Conservation (phyloP, 2,888 invertebrate species). For the Agelastica alni region DNA sequence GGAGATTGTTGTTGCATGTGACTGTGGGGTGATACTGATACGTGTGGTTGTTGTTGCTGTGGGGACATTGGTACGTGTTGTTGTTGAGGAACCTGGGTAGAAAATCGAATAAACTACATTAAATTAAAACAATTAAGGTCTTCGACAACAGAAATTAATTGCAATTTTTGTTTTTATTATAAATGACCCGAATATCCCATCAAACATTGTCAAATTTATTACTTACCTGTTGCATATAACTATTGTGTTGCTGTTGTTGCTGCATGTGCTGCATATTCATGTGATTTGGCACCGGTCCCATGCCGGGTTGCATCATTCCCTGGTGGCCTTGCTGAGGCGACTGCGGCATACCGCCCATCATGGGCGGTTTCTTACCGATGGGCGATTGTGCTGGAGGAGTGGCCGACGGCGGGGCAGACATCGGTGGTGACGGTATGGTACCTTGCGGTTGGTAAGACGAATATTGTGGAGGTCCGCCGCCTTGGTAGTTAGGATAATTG, state of each 20-base stretch:
- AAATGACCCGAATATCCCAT: too few species aligned
- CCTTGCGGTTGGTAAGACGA: slow-evolving; percentile 38
- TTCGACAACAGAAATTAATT: slow-evolving; percentile 2
- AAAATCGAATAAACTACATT: slow-evolving; percentile 17
- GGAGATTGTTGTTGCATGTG: slow-evolving; percentile 50
- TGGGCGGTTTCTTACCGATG: slow-evolving; percentile 57
- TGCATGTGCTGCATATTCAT: slow-evolving; percentile 53
- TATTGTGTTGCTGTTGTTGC: slow-evolving; percentile 51
- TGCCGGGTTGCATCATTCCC: slow-evolving; percentile 57
- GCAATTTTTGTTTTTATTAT: too few species aligned
- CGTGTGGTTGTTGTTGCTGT: slow-evolving; percentile 51
- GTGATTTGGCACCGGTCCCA: slow-evolving; percentile 55
- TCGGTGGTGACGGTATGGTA: slow-evolving; percentile 58
- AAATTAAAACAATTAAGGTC: slow-evolving; percentile 12
- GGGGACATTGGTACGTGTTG: slow-evolving; percentile 51
- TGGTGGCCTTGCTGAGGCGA: slow-evolving; percentile 49
- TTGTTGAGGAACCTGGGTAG: slow-evolving; percentile 46
- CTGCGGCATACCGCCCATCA: slow-evolving; percentile 56
- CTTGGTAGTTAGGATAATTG: slow-evolving; percentile 54
- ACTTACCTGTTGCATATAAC: slow-evolving; percentile 58
- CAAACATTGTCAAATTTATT: slow-evolving; percentile 6
- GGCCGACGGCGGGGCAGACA: slow-evolving; percentile 53
- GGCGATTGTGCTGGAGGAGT: slow-evolving; percentile 52
- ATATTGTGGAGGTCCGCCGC: slow-evolving; percentile 40
- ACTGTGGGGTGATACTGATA: slow-evolving; percentile 45